These are phyloP conservation scores for Torymus auratus DNA, from an alignment of 2,888 invertebrate genomes.

Conservation along the genomic window DNA sequence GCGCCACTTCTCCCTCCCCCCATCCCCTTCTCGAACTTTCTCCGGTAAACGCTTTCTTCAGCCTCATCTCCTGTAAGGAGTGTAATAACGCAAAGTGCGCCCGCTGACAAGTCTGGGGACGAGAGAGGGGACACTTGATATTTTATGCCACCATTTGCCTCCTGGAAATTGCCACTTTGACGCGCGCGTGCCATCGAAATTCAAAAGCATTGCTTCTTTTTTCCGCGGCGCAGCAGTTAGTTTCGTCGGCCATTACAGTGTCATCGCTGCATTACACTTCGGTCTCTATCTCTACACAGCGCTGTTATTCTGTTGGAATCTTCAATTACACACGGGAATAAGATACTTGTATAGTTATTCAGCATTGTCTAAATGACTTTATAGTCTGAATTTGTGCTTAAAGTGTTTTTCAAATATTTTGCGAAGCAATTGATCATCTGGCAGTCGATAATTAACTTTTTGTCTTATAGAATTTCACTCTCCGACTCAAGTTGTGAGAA, in stretches of 20 bases:
- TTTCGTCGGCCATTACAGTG: conserved; percentile 21
- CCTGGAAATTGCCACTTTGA: conserved; percentile 22
- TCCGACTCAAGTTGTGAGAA: neutral
- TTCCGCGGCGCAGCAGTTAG: neutral
- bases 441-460: neutral
- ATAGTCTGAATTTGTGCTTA: no score
- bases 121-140: conserved; percentile 41
- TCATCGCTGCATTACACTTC: neutral
- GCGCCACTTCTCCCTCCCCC: no score
- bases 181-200: neutral
- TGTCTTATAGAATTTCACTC: conserved; percentile 3
- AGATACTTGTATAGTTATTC: no score
- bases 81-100: conserved; percentile 52
- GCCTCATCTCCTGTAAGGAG: conserved; percentile 34
- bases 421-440: no score
- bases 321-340: no score
- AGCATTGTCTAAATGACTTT: no score
- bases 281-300: no score
- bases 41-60: conserved; percentile 32
- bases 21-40: conserved; percentile 32
- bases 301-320: no score
- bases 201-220: neutral
- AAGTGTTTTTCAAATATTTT: no score
- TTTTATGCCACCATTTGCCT: conserved; percentile 43
- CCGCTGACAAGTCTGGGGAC: conserved; percentile 1